Percentiles rank a stretch among this genome's conserved stretches.
phyloP scores from a whole-genome alignment of 2,797 vertebrate species.

The Dicrostonyx torquatus region DNA sequence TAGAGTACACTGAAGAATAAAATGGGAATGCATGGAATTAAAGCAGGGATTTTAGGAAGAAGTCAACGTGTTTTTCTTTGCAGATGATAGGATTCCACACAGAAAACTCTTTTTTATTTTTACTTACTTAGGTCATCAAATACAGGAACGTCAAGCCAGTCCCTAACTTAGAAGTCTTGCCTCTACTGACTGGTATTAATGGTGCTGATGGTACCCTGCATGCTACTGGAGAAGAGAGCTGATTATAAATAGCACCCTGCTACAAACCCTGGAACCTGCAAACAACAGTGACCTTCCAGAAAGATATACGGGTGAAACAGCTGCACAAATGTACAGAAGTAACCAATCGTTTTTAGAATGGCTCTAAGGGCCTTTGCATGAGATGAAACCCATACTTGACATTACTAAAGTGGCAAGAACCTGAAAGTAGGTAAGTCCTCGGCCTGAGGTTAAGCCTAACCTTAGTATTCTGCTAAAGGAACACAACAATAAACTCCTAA shows the following conservation, averaged over 20 bases:
- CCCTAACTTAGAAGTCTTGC: too few species aligned
- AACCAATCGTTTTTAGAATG: neutral
- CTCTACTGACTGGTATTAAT: too few species aligned
- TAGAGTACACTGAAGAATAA: neutral
- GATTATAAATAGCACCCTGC: too few species aligned
- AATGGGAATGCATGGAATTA: neutral
- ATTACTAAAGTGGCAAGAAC: neutral
- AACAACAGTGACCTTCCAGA: neutral
- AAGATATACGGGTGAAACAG: neutral
- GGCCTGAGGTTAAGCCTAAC: neutral
- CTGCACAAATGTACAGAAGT: neutral
- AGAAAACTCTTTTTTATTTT: too few species aligned
- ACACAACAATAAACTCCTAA: neutral
- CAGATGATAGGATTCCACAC: neutral
- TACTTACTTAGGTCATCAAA: too few species aligned
- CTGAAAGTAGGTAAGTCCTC: too few species aligned
- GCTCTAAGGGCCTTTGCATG: neutral
- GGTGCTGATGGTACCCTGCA: too few species aligned
- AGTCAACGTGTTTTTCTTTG: neutral
- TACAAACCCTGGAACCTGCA: neutral
- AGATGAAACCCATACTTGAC: neutral
- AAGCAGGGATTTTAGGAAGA: neutral
- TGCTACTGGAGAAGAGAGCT: too few species aligned
- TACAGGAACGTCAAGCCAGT: too few species aligned
- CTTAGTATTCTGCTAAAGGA: neutral